These are phyloP conservation scores for Trachymyrmex septentrionalis DNA, from an alignment of 1,140 invertebrate species.

Conservation along the genomic window DNA sequence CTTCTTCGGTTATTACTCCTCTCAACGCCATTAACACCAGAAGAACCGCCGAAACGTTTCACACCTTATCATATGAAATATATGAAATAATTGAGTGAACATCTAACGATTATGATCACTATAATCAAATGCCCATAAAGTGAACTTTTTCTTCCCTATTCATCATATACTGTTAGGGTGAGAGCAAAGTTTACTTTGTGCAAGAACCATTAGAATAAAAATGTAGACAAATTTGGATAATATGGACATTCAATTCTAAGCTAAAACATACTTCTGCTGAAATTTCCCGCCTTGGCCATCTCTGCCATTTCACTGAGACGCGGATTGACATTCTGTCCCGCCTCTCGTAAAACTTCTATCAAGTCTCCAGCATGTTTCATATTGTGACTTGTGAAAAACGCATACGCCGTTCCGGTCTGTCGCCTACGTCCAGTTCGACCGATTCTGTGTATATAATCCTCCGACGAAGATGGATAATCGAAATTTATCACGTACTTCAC, in stretches of 20 bases:
- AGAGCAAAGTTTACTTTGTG: neutral
- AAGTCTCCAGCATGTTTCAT: constrained; percentile 90
- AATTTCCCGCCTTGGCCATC: constrained; percentile 82
- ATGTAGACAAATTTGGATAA: neutral
- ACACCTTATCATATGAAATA: constrained; percentile 69
- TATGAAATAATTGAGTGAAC: neutral
- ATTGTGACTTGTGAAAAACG: constrained; percentile 93
- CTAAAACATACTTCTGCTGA: constrained; percentile 78
- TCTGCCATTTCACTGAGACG: constrained; percentile 87
- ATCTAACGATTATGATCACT: neutral
- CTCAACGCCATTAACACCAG: constrained; percentile 65
- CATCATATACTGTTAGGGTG: neutral
- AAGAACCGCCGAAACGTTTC: constrained; percentile 78
- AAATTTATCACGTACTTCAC: constrained; percentile 95
- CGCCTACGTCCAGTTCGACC: constrained; percentile 92
- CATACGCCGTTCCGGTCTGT: constrained; percentile 93
- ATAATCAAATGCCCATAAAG: neutral
- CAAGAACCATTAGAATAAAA: neutral
- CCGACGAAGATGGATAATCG: constrained; percentile 93
- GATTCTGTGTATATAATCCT: constrained; percentile 95
- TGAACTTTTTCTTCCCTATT: neutral
- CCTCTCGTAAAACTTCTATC: constrained; percentile 90
- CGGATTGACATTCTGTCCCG: constrained; percentile 90
- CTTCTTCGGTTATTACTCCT: constrained; percentile 74
- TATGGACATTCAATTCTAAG: neutral